These are phyloP conservation scores for Globodera ellingtonae DNA, from an alignment of 1,140 invertebrate species.

Conservation along the genomic window DNA sequence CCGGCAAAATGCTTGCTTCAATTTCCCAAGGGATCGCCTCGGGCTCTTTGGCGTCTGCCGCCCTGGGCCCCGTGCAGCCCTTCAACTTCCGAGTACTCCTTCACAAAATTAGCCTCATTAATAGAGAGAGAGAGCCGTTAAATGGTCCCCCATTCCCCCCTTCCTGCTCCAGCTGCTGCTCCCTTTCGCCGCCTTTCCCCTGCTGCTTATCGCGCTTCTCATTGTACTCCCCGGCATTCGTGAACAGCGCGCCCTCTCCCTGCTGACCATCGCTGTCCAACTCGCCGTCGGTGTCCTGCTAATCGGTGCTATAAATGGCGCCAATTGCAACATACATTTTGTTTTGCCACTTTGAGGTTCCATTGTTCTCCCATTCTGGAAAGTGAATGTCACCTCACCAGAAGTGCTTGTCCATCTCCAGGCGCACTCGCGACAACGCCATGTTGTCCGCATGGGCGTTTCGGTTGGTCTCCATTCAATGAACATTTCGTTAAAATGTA, in stretches of 20 bases:
- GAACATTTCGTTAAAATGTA: constrained; percentile 91
- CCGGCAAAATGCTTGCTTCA: not conserved
- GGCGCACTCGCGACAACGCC: constrained; percentile 85
- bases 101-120: not conserved
- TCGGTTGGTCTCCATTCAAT: constrained; percentile 90
- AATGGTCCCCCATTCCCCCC: not conserved
- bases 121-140: too few relatives aligned
- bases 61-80: not conserved
- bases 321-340: constrained; percentile 3
- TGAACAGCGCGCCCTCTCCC: constrained; percentile 50
- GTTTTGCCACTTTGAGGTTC: constrained; percentile 36
- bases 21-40: not conserved
- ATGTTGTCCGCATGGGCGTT: constrained; percentile 83
- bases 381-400: constrained; percentile 76
- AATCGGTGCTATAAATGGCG: constrained; percentile 31
- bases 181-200: constrained; percentile 44
- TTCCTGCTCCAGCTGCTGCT: constrained; percentile 41
- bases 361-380: constrained; percentile 74
- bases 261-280: constrained; percentile 44
- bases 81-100: constrained; percentile 2
- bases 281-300: constrained; percentile 51
- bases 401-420: constrained; percentile 84
- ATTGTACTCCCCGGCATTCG: constrained; percentile 54
- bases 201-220: constrained; percentile 53
- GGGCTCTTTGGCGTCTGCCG: not conserved